Percentiles rank a stretch among this genome's conserved stretches.
Evolutionary conservation across 2,888 invertebrate genomes (phyloP).

Genomic region (Prenolepis imparis): DNA sequence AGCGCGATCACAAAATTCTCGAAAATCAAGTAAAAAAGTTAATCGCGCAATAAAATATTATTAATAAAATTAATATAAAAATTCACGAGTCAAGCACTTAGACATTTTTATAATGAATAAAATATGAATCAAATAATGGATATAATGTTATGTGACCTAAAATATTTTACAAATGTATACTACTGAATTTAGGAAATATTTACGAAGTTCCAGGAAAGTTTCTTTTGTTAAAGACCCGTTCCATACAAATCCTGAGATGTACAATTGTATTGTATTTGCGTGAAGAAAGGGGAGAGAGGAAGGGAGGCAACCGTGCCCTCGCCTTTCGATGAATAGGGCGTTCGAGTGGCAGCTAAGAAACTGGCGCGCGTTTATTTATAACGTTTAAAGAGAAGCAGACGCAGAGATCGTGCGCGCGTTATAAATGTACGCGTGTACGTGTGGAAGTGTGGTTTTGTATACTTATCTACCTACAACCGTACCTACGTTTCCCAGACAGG

Average conservation of each 20-base stretch:
- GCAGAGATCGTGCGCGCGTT: constrained; percentile 19
- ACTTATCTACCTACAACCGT: constrained; percentile 63
- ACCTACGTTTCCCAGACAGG: constrained; percentile 82
- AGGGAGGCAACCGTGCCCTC: constrained; percentile 37
- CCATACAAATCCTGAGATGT: background rate
- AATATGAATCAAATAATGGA: background rate
- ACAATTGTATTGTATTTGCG: background rate
- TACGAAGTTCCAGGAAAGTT: constrained; percentile 11
- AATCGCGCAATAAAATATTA: background rate
- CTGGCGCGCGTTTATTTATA: constrained; percentile 78
- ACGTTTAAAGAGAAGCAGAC: constrained; percentile 73
- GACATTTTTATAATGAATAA: background rate
- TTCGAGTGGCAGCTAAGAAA: constrained; percentile 58
- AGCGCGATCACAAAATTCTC: too few species aligned
- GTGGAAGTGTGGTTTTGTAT: constrained; percentile 51
- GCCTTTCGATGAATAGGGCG: constrained; percentile 57
- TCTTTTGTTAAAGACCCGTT: background rate
- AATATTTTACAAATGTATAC: background rate
- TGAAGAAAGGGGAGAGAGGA: background rate
- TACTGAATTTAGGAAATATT: background rate
- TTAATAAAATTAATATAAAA: background rate
- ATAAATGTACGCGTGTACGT: constrained; percentile 24
- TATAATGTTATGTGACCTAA: background rate
- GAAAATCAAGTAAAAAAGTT: background rate
- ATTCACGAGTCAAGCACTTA: background rate